phyloP scores from a whole-genome alignment of 2,113 vertebrate species.

The Ceyx cyanopectus region DNA sequence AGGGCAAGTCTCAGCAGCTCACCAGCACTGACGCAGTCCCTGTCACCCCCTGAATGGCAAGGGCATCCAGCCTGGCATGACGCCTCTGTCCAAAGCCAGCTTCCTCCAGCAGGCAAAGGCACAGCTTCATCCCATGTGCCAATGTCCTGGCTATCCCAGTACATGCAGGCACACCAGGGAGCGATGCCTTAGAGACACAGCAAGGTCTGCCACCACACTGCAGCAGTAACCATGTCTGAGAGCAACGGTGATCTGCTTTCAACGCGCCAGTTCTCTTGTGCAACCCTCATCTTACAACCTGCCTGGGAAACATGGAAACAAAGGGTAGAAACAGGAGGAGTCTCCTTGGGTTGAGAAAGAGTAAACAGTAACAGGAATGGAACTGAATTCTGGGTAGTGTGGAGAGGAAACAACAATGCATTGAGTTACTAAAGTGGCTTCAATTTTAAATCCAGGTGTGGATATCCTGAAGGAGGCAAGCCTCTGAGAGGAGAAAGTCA shows the following conservation, averaged over 20 bases:
- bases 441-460: background rate
- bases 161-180: background rate
- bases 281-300: background rate
- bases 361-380: background rate
- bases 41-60: accelerated
- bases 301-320: background rate
- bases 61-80: background rate
- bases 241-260: background rate
- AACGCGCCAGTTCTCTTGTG: background rate
- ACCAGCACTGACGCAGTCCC: background rate
- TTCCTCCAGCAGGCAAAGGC: background rate
- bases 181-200: background rate
- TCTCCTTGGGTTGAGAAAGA: background rate
- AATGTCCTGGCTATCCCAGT: background rate
- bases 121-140: background rate
- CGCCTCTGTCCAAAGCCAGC: accelerated
- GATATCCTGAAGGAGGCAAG: background rate
- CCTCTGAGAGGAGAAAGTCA: background rate
- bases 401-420: background rate
- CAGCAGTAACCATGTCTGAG: background rate
- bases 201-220: background rate
- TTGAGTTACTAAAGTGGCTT: background rate
- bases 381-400: background rate
- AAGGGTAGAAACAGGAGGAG: background rate
- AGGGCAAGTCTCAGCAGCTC: background rate